A percentile compares a stretch with the other conserved stretches of the same genome.
These are phyloP conservation scores for Myoxocephalus aenaeus DNA, from an alignment of 2,797 vertebrate genomes.

Conservation along the genomic window DNA sequence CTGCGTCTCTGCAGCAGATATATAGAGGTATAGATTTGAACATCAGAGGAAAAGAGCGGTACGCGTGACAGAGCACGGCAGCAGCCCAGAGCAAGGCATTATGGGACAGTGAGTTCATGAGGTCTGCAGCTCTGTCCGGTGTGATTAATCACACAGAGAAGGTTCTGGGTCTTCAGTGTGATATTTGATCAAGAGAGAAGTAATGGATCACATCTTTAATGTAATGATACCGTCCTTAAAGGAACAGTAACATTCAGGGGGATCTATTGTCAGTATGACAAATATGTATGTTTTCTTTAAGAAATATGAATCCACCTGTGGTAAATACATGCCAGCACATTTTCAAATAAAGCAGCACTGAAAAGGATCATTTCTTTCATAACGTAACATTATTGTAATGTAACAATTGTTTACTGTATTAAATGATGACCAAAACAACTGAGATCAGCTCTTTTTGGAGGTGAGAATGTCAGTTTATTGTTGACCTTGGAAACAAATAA, in stretches of 20 bases:
- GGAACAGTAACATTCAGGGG: too few species aligned
- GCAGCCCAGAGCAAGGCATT: conserved; percentile 48
- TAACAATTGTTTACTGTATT: too few species aligned
- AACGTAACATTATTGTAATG: too few species aligned
- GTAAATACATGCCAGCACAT: neutral
- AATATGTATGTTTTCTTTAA: too few species aligned
- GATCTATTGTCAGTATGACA: too few species aligned
- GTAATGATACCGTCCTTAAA: neutral
- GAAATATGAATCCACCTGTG: neutral
- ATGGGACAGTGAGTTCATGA: conserved; percentile 45
- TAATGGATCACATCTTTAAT: neutral
- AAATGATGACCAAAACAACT: too few species aligned
- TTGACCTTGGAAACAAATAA: too few species aligned
- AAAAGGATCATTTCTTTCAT: too few species aligned
- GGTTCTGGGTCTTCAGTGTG: neutral
- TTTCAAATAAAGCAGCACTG: neutral
- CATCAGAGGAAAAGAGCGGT: conserved; percentile 34
- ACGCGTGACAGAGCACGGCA: conserved; percentile 17
- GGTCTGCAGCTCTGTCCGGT: conserved; percentile 6
- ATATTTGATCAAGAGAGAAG: neutral
- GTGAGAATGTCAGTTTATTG: too few species aligned
- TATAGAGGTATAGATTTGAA: conserved; percentile 19
- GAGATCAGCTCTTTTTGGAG: too few species aligned
- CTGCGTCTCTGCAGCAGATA: conserved; percentile 14
- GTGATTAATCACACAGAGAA: neutral